Percentiles rank a stretch among this genome's conserved stretches.
These are phyloP conservation scores for Falcunculus frontatus DNA, from an alignment of 2,113 vertebrate species.

Conservation along the genomic window DNA sequence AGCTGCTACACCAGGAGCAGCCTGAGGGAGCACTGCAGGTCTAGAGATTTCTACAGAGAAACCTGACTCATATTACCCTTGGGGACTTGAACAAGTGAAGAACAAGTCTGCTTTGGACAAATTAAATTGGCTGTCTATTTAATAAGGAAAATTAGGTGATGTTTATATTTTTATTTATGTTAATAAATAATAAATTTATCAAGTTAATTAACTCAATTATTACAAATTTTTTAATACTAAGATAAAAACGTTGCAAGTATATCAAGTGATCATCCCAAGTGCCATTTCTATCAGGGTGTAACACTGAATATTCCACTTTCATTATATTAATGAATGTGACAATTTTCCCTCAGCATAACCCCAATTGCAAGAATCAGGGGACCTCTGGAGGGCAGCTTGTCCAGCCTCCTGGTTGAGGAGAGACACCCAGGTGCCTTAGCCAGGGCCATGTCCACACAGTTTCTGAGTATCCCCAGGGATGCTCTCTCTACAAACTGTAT, in stretches of 20 bases:
- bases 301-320: not conserved
- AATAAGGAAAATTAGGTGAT: not conserved
- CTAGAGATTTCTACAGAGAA: not conserved
- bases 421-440: not conserved
- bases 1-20: not conserved
- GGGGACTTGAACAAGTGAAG: not conserved
- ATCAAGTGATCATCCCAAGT: not conserved
- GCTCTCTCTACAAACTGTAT: not conserved
- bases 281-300: not conserved
- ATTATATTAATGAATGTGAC: not conserved
- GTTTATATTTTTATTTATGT: not conserved
- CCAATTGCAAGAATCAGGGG: not conserved
- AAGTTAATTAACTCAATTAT: not conserved
- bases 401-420: not conserved
- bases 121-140: not conserved
- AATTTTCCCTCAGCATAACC: not conserved
- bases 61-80: not conserved
- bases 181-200: not conserved
- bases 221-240: not conserved
- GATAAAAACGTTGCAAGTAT: not conserved
- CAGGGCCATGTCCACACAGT: not conserved
- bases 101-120: not conserved
- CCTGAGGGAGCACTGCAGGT: not conserved
- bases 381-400: not conserved
- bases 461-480: not conserved